Evolutionary conservation across 2,888 invertebrate species (phyloP), one percentile per base, ranked within the genome.

Genomic region (Dryocosmus kuriphilus): DNA sequence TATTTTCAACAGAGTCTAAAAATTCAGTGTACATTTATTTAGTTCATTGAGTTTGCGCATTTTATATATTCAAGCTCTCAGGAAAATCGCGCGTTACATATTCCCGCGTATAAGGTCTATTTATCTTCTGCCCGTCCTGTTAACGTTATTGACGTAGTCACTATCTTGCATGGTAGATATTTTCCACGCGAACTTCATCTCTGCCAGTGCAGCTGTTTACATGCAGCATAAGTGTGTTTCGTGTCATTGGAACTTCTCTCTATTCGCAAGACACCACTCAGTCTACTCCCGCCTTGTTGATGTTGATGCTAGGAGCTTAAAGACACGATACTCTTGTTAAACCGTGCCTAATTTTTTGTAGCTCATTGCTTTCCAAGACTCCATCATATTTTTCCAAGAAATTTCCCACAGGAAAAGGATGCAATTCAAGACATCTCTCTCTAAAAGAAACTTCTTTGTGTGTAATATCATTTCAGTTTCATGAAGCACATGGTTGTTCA

Each of bases 381-480:
- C n/a, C 24, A 27, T 8, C 32, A 27, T 19, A 27, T 67, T 16
- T 67, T 67, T 27, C 41, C 16, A 9, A 2, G 27, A 27, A 32
- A 7, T n/a, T 67, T 16, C 27, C 24, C 24, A 41, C 27, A 38
- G 27, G 24, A 41, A 67, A 19, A 41, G 67, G 46, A 67, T 27
- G 41, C 46, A 41, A 67, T 67, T 46, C 67, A 67, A 46, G 67
- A 41, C 41, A 67, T 67, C 46, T 19, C 16, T 9, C n/a, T 9
- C 19, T 24, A n/a, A 46, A 67, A 67, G 67, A 67, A 67, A 67
- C 67, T 67, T 67, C 67, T 24, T 67, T 67, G 46, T 27, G 67
- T 51, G 41, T 38, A 35, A 11, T 35, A 35, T 14, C 27, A 67
- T 67, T 67, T 46, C 67, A 67, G 67, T 38, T 67, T 67, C 38